Base-by-base conservation (phyloP, 2,797 vertebrate genomes). In the Rhadinocentrus ornatus region DNA sequence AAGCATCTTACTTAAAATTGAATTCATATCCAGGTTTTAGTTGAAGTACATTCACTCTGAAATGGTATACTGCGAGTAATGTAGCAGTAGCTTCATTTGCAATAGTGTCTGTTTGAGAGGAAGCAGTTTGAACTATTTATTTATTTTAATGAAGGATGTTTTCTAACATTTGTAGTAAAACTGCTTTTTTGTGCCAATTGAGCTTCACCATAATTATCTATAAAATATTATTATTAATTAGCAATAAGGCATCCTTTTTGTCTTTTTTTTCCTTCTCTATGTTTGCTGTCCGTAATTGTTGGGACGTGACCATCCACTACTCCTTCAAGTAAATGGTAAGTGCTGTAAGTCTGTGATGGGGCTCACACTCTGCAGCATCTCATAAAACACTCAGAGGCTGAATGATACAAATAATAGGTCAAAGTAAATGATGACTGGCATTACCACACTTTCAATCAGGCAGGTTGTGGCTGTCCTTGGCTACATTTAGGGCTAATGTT, bases 321-420 rank as follows among this genome's bases (percentile, higher is more conserved):
- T 46, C 60, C 37, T 39, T 59, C 48, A 22, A 60, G 66, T 79
- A 68, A 69, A 79, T 83, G 75, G 74, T 52, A 44, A 18, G 50
- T 27, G 18, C 15, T 31, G n/a, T n/a, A n/a, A 18, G 29, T 53
- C 22, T 37, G 41, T 27, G 64, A 69, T 66, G 71, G 77, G 77
- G 78, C 81, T 84, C 88, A 77, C 32, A 70, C 69, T 76, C 73
- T 29, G 57, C 69, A 65, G 74, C 58, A 11, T 62, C 74, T 32
- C 82, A 83, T 85, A 75, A 86, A 85, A 73, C 73, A 83, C 71
- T 35, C 37, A n/a, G 62, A 55, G 62, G 70, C 53, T 26, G 64
- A 60, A 53, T 11, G 53, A 80, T 66, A 50, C 68, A 78, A 71
- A 75, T 59, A 57, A 81, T 50, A 20, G 69, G 61, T 74, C 63